Percentiles rank a stretch among this genome's conserved stretches.
Evolutionary conservation across 2,113 vertebrate species (phyloP).

Genomic region (Nanorana parkeri): DNA sequence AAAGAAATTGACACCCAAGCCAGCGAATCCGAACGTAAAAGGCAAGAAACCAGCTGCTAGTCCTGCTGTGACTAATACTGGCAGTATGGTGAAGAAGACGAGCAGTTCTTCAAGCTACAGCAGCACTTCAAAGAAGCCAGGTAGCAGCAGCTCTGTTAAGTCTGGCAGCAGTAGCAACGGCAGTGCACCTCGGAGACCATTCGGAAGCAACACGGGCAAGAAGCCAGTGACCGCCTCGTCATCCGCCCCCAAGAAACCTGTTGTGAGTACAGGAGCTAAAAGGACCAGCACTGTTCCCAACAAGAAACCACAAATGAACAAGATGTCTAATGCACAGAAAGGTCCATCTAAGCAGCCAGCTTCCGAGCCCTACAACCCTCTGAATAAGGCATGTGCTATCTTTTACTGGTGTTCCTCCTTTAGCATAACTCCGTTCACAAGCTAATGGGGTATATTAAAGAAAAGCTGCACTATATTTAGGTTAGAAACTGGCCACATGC

Average conservation of each 20-base stretch:
- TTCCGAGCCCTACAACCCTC: background rate
- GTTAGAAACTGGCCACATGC: too few relatives aligned
- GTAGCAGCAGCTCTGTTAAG: slow-evolving; percentile 27
- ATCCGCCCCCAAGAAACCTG: background rate
- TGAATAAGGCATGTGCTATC: slow-evolving; percentile 12
- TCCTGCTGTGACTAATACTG: background rate
- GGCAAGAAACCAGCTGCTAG: slow-evolving; percentile 58
- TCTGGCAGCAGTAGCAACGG: background rate
- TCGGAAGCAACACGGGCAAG: background rate
- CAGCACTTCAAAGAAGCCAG: slow-evolving; percentile 55
- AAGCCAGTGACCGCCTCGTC: background rate
- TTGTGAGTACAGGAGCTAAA: background rate
- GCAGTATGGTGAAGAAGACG: background rate
- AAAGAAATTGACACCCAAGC: slow-evolving; percentile 30
- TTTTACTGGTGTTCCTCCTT: too few relatives aligned
- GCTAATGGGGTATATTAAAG: too few relatives aligned
- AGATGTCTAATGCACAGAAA: background rate
- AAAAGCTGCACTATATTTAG: too few relatives aligned
- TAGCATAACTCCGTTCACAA: too few relatives aligned
- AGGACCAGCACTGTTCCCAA: background rate
- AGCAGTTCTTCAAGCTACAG: background rate
- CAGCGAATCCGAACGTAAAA: slow-evolving; percentile 58
- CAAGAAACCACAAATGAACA: background rate
- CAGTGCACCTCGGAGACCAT: background rate
- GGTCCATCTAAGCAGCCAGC: background rate